A percentile compares a stretch with the other conserved stretches of the same genome.
These are phyloP conservation scores for Hiodon tergisus DNA, from an alignment of 2,113 vertebrate genomes.

Conservation along the genomic window DNA sequence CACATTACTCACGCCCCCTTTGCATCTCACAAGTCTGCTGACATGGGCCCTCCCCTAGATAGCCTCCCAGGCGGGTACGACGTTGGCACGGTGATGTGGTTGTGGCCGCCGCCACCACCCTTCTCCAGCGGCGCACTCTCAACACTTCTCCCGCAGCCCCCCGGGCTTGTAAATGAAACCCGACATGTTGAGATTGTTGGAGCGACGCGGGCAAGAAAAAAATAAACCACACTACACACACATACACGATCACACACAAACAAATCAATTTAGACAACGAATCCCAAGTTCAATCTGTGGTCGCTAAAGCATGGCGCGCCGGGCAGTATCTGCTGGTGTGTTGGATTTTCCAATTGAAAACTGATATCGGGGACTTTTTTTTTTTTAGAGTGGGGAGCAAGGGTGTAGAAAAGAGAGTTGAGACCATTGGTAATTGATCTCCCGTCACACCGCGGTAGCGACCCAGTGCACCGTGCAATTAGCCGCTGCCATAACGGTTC, in stretches of 20 bases:
- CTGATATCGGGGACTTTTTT: not conserved
- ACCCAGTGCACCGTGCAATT: not conserved
- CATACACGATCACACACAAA: not conserved
- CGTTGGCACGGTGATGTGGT: no score
- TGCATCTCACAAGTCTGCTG: not conserved
- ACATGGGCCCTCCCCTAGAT: not conserved
- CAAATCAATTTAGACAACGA: conserved; percentile 18
- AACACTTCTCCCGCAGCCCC: no score
- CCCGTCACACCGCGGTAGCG: not conserved
- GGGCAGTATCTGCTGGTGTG: not conserved
- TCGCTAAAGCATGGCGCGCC: not conserved
- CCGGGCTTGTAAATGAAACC: conserved; percentile 22
- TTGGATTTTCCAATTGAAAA: conserved; percentile 7
- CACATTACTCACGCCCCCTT: not conserved
- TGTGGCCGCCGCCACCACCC: no score
- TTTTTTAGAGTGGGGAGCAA: not conserved
- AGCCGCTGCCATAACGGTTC: not conserved
- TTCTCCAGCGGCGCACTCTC: not conserved
- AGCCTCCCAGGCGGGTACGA: no score
- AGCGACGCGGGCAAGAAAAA: conserved; percentile 6
- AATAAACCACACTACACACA: not conserved
- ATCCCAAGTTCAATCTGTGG: conserved; percentile 4
- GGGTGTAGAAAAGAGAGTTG: not conserved
- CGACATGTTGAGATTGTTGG: conserved; percentile 26
- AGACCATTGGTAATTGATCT: no score